A percentile compares a stretch with the other conserved stretches of the same genome.
phyloP scores from a whole-genome alignment of 2,888 invertebrate genomes.

The Encarsia formosa region DNA sequence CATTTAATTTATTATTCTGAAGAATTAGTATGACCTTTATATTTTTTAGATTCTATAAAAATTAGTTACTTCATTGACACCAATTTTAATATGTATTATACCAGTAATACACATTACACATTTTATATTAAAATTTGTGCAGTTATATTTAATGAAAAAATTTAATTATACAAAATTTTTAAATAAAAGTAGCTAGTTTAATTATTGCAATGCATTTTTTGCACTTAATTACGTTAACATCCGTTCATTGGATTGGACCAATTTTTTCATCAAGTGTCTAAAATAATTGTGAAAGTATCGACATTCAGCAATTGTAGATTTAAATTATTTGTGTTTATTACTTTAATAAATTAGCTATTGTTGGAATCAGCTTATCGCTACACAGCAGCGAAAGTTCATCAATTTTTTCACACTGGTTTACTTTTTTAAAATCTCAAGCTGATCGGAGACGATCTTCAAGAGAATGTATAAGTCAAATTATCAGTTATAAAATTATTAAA shows the following conservation, averaged over 20 bases:
- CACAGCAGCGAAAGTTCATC: constrained; percentile 41
- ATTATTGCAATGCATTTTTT: constrained; percentile 24
- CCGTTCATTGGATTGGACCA: constrained; percentile 8
- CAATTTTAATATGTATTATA: constrained; percentile 18
- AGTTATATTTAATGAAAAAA: constrained; percentile 30
- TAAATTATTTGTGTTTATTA: constrained; percentile 24
- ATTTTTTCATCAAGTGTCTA: constrained; percentile 19
- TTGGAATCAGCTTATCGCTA: constrained; percentile 39
- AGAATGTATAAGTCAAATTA: too few relatives aligned
- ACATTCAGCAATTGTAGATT: constrained; percentile 22
- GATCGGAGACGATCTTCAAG: constrained; percentile 19
- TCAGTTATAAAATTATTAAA: constrained; percentile 12
- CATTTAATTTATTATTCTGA: constrained; percentile 17
- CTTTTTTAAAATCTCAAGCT: constrained; percentile 22
- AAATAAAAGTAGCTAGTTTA: constrained; percentile 29
- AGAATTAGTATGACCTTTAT: too few relatives aligned
- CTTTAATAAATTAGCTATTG: constrained; percentile 48
- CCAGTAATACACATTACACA: constrained; percentile 24
- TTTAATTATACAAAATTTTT: constrained; percentile 29
- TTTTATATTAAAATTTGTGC: constrained; percentile 22
- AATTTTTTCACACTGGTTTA: constrained; percentile 26
- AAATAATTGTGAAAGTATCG: constrained; percentile 21
- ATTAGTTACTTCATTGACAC: constrained; percentile 13
- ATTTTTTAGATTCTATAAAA: constrained; percentile 11
- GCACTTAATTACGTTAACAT: constrained; percentile 19